These are phyloP conservation scores for Belgica antarctica DNA, from an alignment of 2,888 invertebrate genomes.

Conservation along the genomic window DNA sequence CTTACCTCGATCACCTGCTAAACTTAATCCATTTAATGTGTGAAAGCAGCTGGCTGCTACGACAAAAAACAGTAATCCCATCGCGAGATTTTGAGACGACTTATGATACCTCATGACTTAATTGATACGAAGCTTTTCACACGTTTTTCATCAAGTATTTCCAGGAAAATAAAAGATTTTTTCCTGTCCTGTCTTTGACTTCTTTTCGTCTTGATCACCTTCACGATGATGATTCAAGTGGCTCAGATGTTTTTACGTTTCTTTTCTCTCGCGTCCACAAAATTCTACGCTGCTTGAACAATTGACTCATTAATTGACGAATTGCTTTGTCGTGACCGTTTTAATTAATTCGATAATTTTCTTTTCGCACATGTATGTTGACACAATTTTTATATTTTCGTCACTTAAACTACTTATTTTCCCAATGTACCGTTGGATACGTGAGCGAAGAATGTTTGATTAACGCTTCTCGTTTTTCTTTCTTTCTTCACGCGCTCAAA, in stretches of 20 bases:
- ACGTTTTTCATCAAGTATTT: too few species aligned
- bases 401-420: constrained; percentile 44
- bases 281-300: not conserved
- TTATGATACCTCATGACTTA: not conserved
- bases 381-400: constrained; percentile 42
- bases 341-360: not conserved
- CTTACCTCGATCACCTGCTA: constrained; percentile 38
- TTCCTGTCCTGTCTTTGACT: not conserved
- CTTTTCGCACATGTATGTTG: constrained; percentile 37
- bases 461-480: constrained; percentile 13
- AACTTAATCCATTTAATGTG: constrained; percentile 38
- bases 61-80: not conserved
- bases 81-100: not conserved
- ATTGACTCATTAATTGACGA: not conserved
- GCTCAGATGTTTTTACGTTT: not conserved
- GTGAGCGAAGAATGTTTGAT: constrained; percentile 35
- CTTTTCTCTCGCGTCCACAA: not conserved
- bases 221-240: not conserved
- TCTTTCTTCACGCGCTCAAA: constrained; percentile 22
- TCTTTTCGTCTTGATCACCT: not conserved
- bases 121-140: constrained; percentile 14
- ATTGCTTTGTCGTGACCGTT: too few species aligned
- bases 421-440: constrained; percentile 42
- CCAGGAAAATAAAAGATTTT: too few species aligned
- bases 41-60: constrained; percentile 3